Conservation (phyloP, 2,113 vertebrate genomes). For the Rutilus rutilus region DNA sequence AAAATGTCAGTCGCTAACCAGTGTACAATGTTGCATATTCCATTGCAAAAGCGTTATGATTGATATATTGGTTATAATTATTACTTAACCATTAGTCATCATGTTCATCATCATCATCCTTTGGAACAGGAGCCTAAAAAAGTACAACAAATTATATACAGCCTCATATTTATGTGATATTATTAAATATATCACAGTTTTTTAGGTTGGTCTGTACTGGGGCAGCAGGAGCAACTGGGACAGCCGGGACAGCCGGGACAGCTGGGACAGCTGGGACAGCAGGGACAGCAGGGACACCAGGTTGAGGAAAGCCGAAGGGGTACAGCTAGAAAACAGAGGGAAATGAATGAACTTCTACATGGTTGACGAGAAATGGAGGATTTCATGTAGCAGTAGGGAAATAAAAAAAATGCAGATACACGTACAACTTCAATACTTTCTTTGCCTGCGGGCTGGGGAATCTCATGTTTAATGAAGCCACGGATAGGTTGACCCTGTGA, state of each 20-base stretch:
- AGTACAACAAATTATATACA: conserved; percentile 50
- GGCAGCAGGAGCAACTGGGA: neutral
- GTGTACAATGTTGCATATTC: neutral
- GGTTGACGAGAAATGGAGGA: neutral
- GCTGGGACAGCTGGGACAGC: neutral
- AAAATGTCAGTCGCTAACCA: neutral
- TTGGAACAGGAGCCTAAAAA: conserved; percentile 58
- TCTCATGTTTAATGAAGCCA: conserved; percentile 68
- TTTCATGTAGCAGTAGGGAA: neutral
- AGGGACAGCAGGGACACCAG: conserved; percentile 21
- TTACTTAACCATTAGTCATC: conserved; percentile 55
- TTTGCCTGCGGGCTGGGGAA: conserved; percentile 50
- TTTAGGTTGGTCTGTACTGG: neutral
- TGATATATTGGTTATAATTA: neutral
- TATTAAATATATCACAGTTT: neutral
- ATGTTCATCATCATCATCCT: conserved; percentile 65
- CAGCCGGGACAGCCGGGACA: neutral
- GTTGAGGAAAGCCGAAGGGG: conserved; percentile 56
- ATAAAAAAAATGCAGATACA: neutral
- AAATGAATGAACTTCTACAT: neutral
- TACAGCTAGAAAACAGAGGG: conserved; percentile 53
- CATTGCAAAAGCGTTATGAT: neutral
- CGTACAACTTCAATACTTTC: conserved; percentile 63
- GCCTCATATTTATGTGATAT: neutral
- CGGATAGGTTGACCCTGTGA: conserved; percentile 52